Percentiles rank a stretch among this genome's conserved stretches.
Evolutionary conservation across 2,797 vertebrate species (phyloP).

Genomic region (Acipenser ruthenus): DNA sequence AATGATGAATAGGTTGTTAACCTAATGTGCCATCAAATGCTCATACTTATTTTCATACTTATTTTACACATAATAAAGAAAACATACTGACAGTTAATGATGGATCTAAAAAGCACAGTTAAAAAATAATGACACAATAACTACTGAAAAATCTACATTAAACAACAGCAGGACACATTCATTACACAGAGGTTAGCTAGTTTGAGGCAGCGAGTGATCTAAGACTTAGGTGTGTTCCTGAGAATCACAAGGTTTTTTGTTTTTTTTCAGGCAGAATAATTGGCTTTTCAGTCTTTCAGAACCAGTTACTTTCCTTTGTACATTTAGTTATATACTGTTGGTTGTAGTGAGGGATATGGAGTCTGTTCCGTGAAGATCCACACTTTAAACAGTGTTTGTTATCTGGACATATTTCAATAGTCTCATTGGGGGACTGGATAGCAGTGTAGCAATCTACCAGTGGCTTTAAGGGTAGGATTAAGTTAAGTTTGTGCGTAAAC

Average conservation of each 20-base stretch:
- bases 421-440: too few species aligned
- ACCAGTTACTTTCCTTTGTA: too few species aligned
- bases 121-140: constrained; percentile 53
- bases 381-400: too few species aligned
- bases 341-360: too few species aligned
- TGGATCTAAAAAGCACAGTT: constrained; percentile 40
- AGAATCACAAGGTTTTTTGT: neutral
- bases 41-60: neutral
- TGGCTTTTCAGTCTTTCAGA: too few species aligned
- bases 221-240: constrained; percentile 7
- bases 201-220: neutral
- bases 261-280: too few species aligned
- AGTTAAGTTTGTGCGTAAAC: too few species aligned
- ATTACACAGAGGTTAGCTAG: constrained; percentile 27
- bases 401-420: too few species aligned
- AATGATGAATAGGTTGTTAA: neutral
- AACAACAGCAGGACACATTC: constrained; percentile 40
- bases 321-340: too few species aligned
- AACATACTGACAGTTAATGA: constrained; percentile 33
- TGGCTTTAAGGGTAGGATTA: too few species aligned
- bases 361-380: too few species aligned
- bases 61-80: constrained; percentile 2
- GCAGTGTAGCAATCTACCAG: too few species aligned
- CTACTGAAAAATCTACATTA: constrained; percentile 44
- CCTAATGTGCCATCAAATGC: neutral